Evolutionary conservation across 2,888 invertebrate species (phyloP).

Genomic region (Holacanthella duospinosa): DNA sequence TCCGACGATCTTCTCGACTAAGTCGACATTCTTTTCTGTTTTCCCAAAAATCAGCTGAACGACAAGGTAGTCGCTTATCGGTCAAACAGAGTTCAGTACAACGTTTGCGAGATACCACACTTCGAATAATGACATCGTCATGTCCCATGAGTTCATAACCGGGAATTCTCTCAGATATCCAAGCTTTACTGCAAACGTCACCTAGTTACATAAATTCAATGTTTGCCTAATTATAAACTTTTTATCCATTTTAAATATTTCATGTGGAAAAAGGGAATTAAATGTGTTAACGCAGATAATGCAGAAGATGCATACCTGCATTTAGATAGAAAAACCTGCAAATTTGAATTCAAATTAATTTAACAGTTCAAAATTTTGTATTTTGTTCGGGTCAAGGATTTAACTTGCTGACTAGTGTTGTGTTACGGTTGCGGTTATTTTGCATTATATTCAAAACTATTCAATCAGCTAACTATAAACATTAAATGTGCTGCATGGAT

Average conservation of each 20-base stretch:
- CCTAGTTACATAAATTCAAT: constrained; percentile 11
- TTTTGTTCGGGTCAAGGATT: not conserved
- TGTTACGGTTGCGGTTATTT: too few relatives aligned
- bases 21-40: constrained; percentile 53
- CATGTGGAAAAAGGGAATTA: too few relatives aligned
- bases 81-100: constrained; percentile 39
- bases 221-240: not conserved
- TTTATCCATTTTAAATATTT: too few relatives aligned
- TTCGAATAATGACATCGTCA: constrained; percentile 39
- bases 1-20: constrained; percentile 60
- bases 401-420: not conserved
- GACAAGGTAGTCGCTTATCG: constrained; percentile 38
- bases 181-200: constrained; percentile 39
- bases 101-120: constrained; percentile 37
- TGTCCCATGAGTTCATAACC: constrained; percentile 39
- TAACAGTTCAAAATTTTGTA: too few relatives aligned
- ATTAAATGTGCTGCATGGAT: too few relatives aligned
- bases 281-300: too few relatives aligned
- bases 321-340: too few relatives aligned
- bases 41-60: constrained; percentile 38
- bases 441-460: too few relatives aligned
- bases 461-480: too few relatives aligned
- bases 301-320: too few relatives aligned
- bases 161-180: constrained; percentile 39
- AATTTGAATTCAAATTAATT: too few relatives aligned